Conservation (phyloP, 2,888 invertebrate genomes). For the Eutolmus rufibarbis region DNA sequence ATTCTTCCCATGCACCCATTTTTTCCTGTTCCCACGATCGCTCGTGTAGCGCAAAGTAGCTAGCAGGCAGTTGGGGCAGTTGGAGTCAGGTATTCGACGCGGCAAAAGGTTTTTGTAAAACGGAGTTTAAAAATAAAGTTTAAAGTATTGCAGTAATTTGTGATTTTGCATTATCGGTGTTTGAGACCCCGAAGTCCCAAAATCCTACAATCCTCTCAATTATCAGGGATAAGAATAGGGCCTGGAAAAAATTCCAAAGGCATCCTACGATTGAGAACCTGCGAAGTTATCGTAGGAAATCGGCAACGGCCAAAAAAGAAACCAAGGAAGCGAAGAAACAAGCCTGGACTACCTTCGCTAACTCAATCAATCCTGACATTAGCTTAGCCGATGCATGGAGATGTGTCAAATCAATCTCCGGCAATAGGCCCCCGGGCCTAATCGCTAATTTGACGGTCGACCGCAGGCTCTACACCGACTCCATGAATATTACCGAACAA, state of each 20-base stretch:
- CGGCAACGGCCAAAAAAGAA: background rate
- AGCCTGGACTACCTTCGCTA: background rate
- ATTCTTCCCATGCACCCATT: background rate
- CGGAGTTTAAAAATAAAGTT: no score
- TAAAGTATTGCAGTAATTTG: no score
- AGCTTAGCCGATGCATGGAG: background rate
- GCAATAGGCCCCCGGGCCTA: background rate
- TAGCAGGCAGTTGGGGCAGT: background rate
- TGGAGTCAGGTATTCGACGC: background rate
- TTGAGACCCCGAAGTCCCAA: no score
- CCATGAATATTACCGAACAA: background rate
- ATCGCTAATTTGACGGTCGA: background rate
- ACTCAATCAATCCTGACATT: background rate
- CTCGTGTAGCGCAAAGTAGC: background rate
- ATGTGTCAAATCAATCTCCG: background rate
- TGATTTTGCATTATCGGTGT: no score
- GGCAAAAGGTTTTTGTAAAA: no score
- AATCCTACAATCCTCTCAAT: background rate
- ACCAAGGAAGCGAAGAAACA: background rate
- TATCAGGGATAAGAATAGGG: background rate
- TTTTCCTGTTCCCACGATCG: background rate
- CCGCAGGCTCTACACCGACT: background rate
- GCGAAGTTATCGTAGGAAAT: background rate
- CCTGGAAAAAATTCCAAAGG: background rate
- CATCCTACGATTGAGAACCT: background rate